Percentiles rank a stretch among this genome's conserved stretches.
Evolutionary conservation across 2,797 vertebrate genomes (phyloP).

Genomic region (Tarsius wallacei): DNA sequence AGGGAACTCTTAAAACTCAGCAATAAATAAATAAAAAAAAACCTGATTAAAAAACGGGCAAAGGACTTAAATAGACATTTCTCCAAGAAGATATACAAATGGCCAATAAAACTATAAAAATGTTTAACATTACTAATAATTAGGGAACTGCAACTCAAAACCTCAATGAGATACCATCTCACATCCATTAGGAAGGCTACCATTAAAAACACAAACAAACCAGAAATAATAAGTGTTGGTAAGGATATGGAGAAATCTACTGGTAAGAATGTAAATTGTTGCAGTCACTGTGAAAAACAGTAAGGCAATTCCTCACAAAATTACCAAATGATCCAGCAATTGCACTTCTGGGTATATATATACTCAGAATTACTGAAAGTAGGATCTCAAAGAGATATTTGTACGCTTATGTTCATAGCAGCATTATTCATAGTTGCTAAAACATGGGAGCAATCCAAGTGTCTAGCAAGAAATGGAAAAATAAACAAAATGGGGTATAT

Average conservation of each 20-base stretch:
- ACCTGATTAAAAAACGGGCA: not conserved
- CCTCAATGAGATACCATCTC: not conserved
- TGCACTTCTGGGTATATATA: not conserved
- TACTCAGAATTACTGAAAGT: not conserved
- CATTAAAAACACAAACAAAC: not conserved
- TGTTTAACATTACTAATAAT: not conserved
- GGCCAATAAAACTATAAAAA: not conserved
- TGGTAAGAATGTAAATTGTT: not conserved
- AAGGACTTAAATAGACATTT: not conserved
- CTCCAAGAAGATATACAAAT: not conserved
- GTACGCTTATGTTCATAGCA: not conserved
- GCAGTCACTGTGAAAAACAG: not conserved
- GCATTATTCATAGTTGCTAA: too few species aligned
- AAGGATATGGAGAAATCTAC: not conserved
- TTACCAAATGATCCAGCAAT: not conserved
- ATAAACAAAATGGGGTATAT: accelerated
- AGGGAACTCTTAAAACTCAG: not conserved
- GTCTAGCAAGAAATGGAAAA: not conserved
- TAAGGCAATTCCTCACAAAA: not conserved
- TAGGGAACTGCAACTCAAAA: not conserved
- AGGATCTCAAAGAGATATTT: not conserved
- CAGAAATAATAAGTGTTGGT: too few species aligned
- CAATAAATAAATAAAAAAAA: not conserved
- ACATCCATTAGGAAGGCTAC: not conserved
- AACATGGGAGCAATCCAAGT: not conserved